Percentiles rank a stretch among this genome's conserved stretches.
Evolutionary conservation across 2,888 invertebrate genomes (phyloP).

Genomic region (Lottia scabra): DNA sequence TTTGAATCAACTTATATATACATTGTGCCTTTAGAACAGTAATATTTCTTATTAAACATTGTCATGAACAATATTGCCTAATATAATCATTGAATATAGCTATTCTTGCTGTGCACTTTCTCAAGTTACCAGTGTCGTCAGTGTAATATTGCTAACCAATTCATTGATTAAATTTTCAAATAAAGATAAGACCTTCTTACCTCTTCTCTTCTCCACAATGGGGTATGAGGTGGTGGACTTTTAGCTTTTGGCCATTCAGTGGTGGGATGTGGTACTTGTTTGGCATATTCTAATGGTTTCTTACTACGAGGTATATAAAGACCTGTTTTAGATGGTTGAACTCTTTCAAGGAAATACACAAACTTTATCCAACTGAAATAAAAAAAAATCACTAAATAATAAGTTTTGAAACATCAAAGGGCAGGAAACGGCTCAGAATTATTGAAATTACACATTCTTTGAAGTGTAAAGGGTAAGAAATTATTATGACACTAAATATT

Average conservation of each 20-base stretch:
- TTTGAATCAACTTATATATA: no score
- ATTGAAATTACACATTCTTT: background rate
- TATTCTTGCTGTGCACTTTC: no score
- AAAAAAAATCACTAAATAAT: constrained; percentile 7
- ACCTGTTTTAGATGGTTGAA: constrained; percentile 55
- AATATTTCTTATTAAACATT: no score
- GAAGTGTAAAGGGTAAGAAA: no score
- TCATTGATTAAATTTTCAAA: no score
- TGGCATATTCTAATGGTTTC: constrained; percentile 58
- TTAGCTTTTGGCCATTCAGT: constrained; percentile 53
- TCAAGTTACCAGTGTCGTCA: no score
- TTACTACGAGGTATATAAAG: constrained; percentile 58
- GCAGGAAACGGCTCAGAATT: background rate
- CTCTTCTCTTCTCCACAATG: constrained; percentile 24
- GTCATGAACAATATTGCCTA: no score
- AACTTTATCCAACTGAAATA: constrained; percentile 57
- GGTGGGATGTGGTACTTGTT: constrained; percentile 37
- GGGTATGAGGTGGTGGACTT: constrained; percentile 1
- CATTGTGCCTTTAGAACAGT: no score
- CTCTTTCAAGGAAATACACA: constrained; percentile 52
- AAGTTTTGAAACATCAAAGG: background rate
- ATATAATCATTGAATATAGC: no score
- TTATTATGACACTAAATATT: no score
- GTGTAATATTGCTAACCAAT: no score
- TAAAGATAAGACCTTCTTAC: background rate